Conservation (phyloP, 2,797 vertebrate genomes). For the Tolypeutes matacus region DNA sequence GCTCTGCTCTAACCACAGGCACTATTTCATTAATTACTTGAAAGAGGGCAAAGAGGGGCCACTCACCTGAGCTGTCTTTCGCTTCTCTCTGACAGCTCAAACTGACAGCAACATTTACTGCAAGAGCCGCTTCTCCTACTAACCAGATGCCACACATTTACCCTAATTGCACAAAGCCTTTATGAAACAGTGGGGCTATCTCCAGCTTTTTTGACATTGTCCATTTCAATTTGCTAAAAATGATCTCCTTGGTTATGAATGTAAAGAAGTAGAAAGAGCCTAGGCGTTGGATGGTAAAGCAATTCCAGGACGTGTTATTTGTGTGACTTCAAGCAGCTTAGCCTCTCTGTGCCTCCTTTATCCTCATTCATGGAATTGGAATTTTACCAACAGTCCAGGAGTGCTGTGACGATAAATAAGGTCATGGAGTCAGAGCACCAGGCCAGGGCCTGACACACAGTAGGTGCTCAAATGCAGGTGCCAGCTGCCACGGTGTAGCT, state of each 20-base stretch:
- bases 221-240: background rate
- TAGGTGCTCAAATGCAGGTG: background rate
- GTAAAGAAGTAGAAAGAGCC: background rate
- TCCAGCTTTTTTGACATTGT: background rate
- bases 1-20: background rate
- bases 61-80: background rate
- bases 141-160: background rate
- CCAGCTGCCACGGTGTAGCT: no score
- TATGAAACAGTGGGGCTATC: background rate
- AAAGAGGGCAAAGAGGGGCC: background rate
- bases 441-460: background rate
- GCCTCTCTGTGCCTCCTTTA: background rate
- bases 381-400: background rate
- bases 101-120: background rate
- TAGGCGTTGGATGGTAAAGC: background rate
- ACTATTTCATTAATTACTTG: background rate
- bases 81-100: background rate
- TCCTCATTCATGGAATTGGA: background rate
- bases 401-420: background rate
- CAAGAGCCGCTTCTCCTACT: background rate
- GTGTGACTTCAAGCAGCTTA: background rate
- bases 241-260: background rate
- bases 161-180: background rate
- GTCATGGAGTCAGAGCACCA: background rate
- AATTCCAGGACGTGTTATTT: background rate